Base-by-base conservation (phyloP, 2,113 vertebrate species). In the Macroglossus sobrinus region DNA sequence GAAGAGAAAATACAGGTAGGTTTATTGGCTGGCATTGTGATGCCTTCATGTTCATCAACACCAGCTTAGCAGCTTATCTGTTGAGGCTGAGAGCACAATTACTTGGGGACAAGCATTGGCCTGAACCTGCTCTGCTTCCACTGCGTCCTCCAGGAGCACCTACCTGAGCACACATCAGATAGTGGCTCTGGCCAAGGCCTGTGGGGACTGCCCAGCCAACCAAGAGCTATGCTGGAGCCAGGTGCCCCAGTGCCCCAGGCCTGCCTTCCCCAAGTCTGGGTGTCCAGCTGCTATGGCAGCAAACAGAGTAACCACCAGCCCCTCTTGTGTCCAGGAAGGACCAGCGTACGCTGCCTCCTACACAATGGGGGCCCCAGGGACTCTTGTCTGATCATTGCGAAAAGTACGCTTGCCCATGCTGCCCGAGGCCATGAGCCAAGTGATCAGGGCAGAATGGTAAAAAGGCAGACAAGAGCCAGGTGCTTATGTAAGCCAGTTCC, bases 41-140 rank as follows among this genome's bases (percentile, higher is more conserved):
- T 3, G 35, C 10, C 59, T 0, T 5, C 0, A 0, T 5, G 13
- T 35, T 5, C 9, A 0, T 16, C 13, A 5, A 53, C 13, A 16
- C 78, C 7, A 0, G 40, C 40, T 6, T 5, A 1, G 13, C 16
- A 9, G 33, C 33, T 47, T 7, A 5, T 8, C 3, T 3, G 21
- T 11, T 19, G 57, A 43, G 86, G n/a, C 68, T 16, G 57, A 24
- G 33, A n/a, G 21, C 35, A 16, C 1, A 1, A 19, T 30, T 4
- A 1, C 33, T 2, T 2, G 4, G 72, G 47, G 26, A 21, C 5
- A 14, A 24, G 55, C 18, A 1, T 33, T 0, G 1, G 45, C 72
- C 68, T 22, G 45, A 80, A 19, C 6, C 55, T 7, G 14, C 47
- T 12, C 5, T 24, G 2, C 43, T 5, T 26, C 74, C 69, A 7